phyloP scores from a whole-genome alignment of 2,888 invertebrate species.

The Podotricha telesiphe region DNA sequence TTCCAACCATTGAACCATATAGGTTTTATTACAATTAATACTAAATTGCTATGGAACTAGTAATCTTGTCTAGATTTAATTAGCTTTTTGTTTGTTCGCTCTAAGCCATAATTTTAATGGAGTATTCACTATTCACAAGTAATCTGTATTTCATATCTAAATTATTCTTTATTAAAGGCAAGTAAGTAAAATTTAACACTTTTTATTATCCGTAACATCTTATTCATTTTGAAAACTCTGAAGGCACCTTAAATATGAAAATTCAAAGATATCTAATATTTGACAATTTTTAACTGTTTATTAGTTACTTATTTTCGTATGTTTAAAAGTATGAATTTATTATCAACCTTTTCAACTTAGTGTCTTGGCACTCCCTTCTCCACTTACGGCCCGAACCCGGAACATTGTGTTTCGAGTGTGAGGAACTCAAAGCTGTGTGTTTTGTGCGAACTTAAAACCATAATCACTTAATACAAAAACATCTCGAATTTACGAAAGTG shows the following conservation, averaged over 20 bases:
- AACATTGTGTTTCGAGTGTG: no score
- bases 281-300: background rate
- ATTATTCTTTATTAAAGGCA: constrained; percentile 28
- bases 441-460: no score
- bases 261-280: no score
- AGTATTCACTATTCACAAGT: constrained; percentile 33
- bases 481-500: no score
- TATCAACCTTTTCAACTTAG: no score
- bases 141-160: constrained; percentile 15
- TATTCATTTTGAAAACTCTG: background rate
- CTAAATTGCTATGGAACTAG: constrained; percentile 7
- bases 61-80: constrained; percentile 21
- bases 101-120: constrained; percentile 23
- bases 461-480: no score
- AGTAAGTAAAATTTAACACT: background rate
- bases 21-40: constrained; percentile 13
- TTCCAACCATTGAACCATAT: background rate
- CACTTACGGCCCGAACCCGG: no score
- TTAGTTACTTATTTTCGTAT: background rate
- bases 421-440: no score
- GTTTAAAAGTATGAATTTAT: no score
- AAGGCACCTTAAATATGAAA: background rate
- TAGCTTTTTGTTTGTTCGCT: constrained; percentile 12
- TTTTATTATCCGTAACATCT: background rate
- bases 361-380: no score